Conservation (phyloP, 2,888 invertebrate genomes). For the Drosophila borealis region DNA sequence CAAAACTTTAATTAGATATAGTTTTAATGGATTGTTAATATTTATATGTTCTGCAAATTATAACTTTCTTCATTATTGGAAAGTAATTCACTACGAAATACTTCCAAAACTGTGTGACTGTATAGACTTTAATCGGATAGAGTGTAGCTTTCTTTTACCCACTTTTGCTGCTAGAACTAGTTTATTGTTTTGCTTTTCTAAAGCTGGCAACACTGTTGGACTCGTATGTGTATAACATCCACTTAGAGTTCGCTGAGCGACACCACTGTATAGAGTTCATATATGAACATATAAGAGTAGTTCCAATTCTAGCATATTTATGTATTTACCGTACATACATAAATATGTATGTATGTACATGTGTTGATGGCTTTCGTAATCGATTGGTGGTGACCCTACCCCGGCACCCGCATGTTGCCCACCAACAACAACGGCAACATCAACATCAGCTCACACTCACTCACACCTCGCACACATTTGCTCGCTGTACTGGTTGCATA, state of each 20-base stretch:
- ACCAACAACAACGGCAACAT: constrained; percentile 13
- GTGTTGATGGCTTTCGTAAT: constrained; percentile 49
- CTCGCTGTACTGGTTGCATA: constrained; percentile 65
- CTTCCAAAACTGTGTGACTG: too few species aligned
- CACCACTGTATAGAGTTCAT: constrained; percentile 31
- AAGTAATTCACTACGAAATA: too few species aligned
- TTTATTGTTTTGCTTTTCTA: constrained; percentile 6
- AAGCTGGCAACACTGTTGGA: constrained; percentile 9
- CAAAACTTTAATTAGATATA: neutral
- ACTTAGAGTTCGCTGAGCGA: constrained; percentile 4
- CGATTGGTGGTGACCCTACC: constrained; percentile 58
- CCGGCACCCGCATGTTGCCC: constrained; percentile 48
- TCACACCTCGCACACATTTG: constrained; percentile 46
- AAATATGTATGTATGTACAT: constrained; percentile 15
- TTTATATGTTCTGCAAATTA: neutral
- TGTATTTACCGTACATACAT: constrained; percentile 26
- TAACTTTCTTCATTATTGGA: too few species aligned
- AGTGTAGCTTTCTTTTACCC: constrained; percentile 17
- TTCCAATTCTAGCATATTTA: constrained; percentile 24
- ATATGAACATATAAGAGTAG: constrained; percentile 12
- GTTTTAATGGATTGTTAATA: neutral
- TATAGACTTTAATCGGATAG: too few species aligned
- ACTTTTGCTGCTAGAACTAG: constrained; percentile 17
- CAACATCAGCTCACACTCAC: constrained; percentile 13
- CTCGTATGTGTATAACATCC: neutral